Evolutionary conservation across 2,113 vertebrate species (phyloP).

Genomic region (Tachuris rubrigastra): DNA sequence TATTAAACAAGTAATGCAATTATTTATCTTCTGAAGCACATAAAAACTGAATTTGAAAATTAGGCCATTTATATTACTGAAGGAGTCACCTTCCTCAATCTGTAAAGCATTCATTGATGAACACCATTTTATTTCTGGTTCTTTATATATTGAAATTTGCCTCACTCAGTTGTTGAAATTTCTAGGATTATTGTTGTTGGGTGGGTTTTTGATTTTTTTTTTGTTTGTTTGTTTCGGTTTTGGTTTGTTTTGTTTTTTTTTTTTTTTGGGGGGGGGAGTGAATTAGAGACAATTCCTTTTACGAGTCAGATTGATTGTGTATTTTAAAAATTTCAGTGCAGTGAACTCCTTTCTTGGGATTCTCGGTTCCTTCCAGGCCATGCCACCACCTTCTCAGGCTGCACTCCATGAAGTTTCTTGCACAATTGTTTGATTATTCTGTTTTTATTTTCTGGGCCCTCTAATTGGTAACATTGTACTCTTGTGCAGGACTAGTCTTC

Average conservation of each 20-base stretch:
- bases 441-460: not conserved
- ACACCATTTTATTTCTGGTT: not conserved
- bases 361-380: not conserved
- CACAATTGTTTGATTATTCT: not conserved
- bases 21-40: not conserved
- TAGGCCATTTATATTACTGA: not conserved
- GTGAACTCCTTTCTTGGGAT: not conserved
- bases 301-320: not conserved
- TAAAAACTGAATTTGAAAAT: not conserved
- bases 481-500: not conserved
- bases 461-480: not conserved
- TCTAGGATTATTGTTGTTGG: not conserved
- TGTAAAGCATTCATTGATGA: not conserved
- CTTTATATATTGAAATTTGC: not conserved
- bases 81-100: not conserved
- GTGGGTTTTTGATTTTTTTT: not conserved
- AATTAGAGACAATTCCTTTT: not conserved
- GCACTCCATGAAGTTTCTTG: not conserved
- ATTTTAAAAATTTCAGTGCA: not conserved
- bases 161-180: not conserved
- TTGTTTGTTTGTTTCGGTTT: rapidly evolving
- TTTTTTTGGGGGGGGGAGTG: no score
- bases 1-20: not conserved
- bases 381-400: not conserved
- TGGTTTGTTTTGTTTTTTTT: rapidly evolving